phyloP scores from a whole-genome alignment of 1,140 invertebrate genomes.

The Drosophila tsacasi region DNA sequence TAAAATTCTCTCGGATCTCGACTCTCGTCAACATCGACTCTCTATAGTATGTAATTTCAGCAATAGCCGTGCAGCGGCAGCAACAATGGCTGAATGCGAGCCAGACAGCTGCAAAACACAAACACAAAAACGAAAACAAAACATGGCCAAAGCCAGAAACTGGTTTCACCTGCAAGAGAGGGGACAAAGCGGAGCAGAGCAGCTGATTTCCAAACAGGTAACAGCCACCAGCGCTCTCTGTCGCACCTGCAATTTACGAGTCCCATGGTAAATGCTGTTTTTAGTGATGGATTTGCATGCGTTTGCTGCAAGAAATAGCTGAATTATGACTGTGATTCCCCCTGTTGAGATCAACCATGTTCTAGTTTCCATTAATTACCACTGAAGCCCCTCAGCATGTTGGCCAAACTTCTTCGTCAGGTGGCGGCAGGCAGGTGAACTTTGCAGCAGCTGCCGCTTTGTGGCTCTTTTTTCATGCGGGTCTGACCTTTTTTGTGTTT shows the following conservation, averaged over 20 bases:
- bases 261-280: slow-evolving; percentile 33
- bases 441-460: slow-evolving; percentile 31
- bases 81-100: slow-evolving; percentile 48
- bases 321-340: slow-evolving; percentile 42
- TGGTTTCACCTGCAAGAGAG: slow-evolving; percentile 48
- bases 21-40: background rate
- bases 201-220: slow-evolving; percentile 62
- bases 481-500: slow-evolving; percentile 46
- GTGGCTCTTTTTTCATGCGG: slow-evolving; percentile 32
- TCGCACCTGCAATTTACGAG: slow-evolving; percentile 18
- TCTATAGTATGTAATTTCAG: slow-evolving; percentile 63
- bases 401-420: slow-evolving; percentile 32
- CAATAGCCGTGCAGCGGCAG: slow-evolving; percentile 36
- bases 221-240: slow-evolving; percentile 29
- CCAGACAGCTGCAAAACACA: slow-evolving; percentile 71
- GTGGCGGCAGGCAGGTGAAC: slow-evolving; percentile 46
- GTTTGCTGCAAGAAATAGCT: slow-evolving; percentile 30
- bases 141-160: slow-evolving; percentile 66
- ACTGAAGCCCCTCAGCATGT: background rate
- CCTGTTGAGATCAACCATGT: slow-evolving; percentile 22
- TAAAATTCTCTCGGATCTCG: slow-evolving; percentile 33
- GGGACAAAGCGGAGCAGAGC: slow-evolving; percentile 46
- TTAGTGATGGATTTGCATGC: slow-evolving; percentile 48
- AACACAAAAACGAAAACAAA: slow-evolving; percentile 72
- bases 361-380: slow-evolving; percentile 35